Base-by-base conservation (phyloP, 1,140 invertebrate genomes). In the Drosophila subobscura region DNA sequence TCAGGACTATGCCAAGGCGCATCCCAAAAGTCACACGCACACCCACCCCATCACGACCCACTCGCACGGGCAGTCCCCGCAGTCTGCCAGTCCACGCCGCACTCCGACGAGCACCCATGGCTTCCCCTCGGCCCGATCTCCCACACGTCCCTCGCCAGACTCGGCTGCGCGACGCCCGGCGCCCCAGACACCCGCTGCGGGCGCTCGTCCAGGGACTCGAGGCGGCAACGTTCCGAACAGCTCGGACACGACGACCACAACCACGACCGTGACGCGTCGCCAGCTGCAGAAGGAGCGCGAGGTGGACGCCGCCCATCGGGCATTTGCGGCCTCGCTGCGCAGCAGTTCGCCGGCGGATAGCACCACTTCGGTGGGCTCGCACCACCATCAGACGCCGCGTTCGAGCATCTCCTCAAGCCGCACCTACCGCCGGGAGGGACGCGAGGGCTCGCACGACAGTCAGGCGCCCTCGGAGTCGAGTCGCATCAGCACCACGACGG, bases 291-390 rank as follows among this genome's bases (percentile, higher is more conserved):
- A 91, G 73, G 90, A 91, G 94, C 68, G 83, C 16, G 89, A 91
- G 46, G 92, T 93, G 54, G 95, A 94, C 83, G 94, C 95, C 5
- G 93, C 94, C 20, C 95, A 96, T 84, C 93, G 95, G 71, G 94
- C 94, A 4, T 96, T 95, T 92, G 95, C 94, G 2, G 93, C 94
- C 57, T 95, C 95, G 29, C 91, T 96, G 37, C 93, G 95, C 49
- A 93, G 94, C 49, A 93, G 94, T 45, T 91, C 91, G 1, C 91
- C 91, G 3, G 79, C 88, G 16, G 91, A 92, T 7, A 84, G 78
- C 42, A 80, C 59, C 37, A 67, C 59, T 20, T 78, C 68, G 27
- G 59, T 46, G 8, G 83, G 81, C 3, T 88, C 80, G 8, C 70
- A 72, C 3, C 74, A 72, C 16, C 75, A 78, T 5, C 45, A 71